A percentile compares a stretch with the other conserved stretches of the same genome.
Evolutionary conservation across 2,797 vertebrate species (phyloP).

Genomic region (Nannoperca obscura): DNA sequence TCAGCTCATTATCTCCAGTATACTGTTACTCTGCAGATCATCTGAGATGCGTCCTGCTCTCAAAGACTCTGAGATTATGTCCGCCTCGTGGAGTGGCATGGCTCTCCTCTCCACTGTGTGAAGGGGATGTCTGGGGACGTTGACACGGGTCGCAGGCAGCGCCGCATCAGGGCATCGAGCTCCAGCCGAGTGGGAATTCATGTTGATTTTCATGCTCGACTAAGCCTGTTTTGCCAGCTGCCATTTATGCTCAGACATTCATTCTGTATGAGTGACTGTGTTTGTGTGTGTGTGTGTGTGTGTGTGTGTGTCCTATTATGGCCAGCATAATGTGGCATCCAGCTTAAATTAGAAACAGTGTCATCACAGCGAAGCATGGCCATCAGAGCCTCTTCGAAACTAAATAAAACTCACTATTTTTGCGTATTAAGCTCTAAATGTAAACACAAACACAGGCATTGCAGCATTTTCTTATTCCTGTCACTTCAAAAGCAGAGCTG

Average conservation of each 20-base stretch:
- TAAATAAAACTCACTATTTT: slow-evolving; percentile 37
- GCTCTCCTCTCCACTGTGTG: slow-evolving; percentile 53
- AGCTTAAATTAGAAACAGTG: slow-evolving; percentile 55
- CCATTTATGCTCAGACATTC: slow-evolving; percentile 77
- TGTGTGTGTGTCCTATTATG: slow-evolving; percentile 59
- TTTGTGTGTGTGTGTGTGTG: slow-evolving; percentile 22
- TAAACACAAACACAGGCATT: slow-evolving; percentile 26
- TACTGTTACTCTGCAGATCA: slow-evolving; percentile 27
- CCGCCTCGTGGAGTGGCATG: slow-evolving; percentile 43
- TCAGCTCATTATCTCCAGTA: slow-evolving; percentile 5
- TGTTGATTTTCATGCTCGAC: slow-evolving; percentile 80
- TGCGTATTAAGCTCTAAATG: not conserved
- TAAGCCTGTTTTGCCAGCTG: slow-evolving; percentile 83
- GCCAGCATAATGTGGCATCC: slow-evolving; percentile 50
- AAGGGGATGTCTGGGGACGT: slow-evolving; percentile 72
- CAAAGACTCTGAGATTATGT: slow-evolving; percentile 52
- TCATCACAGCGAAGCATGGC: slow-evolving; percentile 16
- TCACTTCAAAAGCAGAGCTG: slow-evolving; percentile 64
- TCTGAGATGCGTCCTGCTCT: slow-evolving; percentile 46
- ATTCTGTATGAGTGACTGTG: slow-evolving; percentile 67
- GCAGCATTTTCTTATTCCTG: slow-evolving; percentile 36
- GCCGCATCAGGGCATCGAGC: slow-evolving; percentile 68
- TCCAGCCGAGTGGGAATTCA: slow-evolving; percentile 76
- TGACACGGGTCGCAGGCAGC: slow-evolving; percentile 66
- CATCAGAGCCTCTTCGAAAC: not conserved